A percentile compares a stretch with the other conserved stretches of the same genome.
These are phyloP conservation scores for Nesogale talazaci DNA, from an alignment of 2,113 vertebrate species.

Conservation along the genomic window DNA sequence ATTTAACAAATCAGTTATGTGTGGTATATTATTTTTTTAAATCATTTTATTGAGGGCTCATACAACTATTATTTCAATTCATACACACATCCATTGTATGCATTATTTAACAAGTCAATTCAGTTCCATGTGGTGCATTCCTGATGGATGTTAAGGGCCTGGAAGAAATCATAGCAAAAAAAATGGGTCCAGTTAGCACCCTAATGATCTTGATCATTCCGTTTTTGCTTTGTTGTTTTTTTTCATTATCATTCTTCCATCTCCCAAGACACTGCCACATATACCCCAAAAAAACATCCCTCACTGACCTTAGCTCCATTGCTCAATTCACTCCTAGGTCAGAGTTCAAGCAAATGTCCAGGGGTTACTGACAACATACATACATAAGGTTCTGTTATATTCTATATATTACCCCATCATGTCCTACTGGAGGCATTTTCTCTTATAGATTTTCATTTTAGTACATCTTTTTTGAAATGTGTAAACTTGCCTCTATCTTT, in stretches of 20 bases:
- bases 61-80: too few relatives aligned
- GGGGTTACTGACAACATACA: constrained; percentile 73
- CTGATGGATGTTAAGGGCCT: constrained; percentile 82
- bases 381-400: constrained; percentile 79
- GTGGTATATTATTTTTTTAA: constrained; percentile 56
- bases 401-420: constrained; percentile 80
- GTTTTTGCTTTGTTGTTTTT: constrained; percentile 7
- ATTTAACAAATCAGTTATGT: constrained; percentile 57
- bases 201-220: constrained; percentile 79
- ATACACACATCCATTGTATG: too few relatives aligned
- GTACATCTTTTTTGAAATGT: constrained; percentile 73
- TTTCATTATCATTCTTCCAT: constrained; percentile 56
- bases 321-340: constrained; percentile 70
- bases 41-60: too few relatives aligned
- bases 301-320: constrained; percentile 67
- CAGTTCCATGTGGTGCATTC: constrained; percentile 84
- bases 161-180: constrained; percentile 21
- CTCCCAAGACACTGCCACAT: constrained; percentile 62
- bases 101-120: background rate
- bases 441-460: constrained; percentile 82
- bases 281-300: constrained; percentile 54
- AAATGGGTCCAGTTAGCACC: constrained; percentile 72
- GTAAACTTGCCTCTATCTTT: constrained; percentile 81
- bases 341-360: constrained; percentile 79
- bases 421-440: constrained; percentile 79